Evolutionary conservation across 2,888 invertebrate genomes (phyloP).

Genomic region (Rotaria sp.): DNA sequence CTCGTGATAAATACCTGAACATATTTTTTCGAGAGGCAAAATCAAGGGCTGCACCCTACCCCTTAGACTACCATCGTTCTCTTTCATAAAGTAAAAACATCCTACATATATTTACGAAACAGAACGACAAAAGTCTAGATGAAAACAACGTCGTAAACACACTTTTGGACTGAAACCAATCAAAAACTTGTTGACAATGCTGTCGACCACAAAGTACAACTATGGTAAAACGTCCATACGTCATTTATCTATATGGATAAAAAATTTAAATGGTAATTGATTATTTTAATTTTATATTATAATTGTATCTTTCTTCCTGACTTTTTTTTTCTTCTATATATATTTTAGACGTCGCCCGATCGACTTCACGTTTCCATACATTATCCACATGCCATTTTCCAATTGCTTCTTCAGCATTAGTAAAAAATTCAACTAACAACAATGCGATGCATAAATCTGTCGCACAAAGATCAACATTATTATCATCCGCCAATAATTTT

Average conservation of each 20-base stretch:
- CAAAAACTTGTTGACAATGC: background rate
- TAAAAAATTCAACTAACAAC: background rate
- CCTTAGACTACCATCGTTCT: background rate
- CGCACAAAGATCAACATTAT: background rate
- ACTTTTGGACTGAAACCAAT: background rate
- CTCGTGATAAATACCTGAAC: background rate
- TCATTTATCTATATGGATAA: background rate
- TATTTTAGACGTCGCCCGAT: background rate
- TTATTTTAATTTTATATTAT: background rate
- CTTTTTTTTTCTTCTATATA: background rate
- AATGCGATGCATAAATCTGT: background rate
- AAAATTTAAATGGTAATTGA: background rate
- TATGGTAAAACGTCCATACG: background rate
- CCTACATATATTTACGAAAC: background rate
- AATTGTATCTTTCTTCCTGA: background rate
- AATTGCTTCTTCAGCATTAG: background rate
- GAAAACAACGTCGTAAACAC: background rate
- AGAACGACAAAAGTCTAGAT: background rate
- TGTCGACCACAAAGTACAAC: background rate
- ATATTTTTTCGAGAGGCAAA: background rate
- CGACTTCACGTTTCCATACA: background rate
- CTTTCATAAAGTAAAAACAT: background rate
- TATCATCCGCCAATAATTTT: background rate
- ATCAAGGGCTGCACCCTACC: background rate
- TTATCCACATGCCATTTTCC: background rate